Conservation (phyloP, 1,140 invertebrate species). For the Drosophila sp. region DNA sequence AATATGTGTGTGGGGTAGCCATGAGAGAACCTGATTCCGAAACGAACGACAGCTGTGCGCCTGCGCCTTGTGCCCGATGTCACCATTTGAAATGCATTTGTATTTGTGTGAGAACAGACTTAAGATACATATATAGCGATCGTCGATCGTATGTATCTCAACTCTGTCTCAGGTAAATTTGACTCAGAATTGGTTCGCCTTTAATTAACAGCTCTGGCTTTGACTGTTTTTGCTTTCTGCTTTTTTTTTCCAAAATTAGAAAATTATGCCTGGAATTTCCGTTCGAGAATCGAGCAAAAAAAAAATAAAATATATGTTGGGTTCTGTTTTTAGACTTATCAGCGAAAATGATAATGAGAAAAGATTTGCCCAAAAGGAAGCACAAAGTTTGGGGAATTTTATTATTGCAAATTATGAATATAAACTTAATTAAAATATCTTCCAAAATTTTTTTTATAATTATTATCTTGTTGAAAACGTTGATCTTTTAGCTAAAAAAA, state of each 20-base stretch:
- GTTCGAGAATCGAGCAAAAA: slow-evolving; percentile 45
- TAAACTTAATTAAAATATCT: background rate
- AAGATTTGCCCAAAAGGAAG: background rate
- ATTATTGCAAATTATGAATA: background rate
- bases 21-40: slow-evolving; percentile 2
- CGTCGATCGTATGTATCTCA: slow-evolving; percentile 37
- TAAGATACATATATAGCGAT: slow-evolving; percentile 27
- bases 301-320: slow-evolving; percentile 41
- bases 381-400: background rate
- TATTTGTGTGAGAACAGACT: slow-evolving; percentile 12
- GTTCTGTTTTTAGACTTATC: slow-evolving; percentile 51
- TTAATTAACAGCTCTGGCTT: slow-evolving; percentile 71
- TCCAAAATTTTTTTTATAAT: no score
- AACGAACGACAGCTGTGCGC: slow-evolving; percentile 66
- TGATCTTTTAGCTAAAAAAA: no score
- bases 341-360: slow-evolving; percentile 45
- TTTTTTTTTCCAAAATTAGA: slow-evolving; percentile 69
- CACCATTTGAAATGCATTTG: slow-evolving; percentile 47
- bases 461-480: no score
- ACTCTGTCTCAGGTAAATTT: slow-evolving; percentile 33
- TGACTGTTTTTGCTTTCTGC: background rate
- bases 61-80: slow-evolving; percentile 63
- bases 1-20: slow-evolving; percentile 51
- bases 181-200: slow-evolving; percentile 25
- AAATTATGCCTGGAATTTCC: slow-evolving; percentile 80